A percentile compares a stretch with the other conserved stretches of the same genome.
phyloP scores from a whole-genome alignment of 1,140 invertebrate genomes.

The Phocides pigmalion region DNA sequence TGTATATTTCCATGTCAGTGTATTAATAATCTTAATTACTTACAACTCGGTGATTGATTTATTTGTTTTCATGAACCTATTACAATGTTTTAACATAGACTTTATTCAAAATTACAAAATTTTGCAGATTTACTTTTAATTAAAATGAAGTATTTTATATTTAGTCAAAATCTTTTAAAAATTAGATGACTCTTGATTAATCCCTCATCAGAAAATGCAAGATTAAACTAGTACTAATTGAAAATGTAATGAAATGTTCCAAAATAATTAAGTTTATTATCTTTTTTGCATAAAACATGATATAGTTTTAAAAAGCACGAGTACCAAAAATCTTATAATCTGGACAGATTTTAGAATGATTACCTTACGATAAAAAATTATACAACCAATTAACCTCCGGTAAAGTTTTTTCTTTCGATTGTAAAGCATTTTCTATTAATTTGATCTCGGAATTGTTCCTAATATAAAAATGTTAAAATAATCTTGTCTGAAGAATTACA shows the following conservation, averaged over 20 bases:
- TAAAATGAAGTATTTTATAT: slow-evolving; percentile 11
- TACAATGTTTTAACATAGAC: too few relatives aligned
- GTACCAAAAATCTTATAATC: slow-evolving; percentile 1
- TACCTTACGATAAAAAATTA: background rate
- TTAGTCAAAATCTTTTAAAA: slow-evolving; percentile 18
- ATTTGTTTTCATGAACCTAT: too few relatives aligned
- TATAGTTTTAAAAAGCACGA: slow-evolving; percentile 17
- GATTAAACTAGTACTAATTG: too few relatives aligned
- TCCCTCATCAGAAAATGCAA: background rate
- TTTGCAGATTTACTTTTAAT: too few relatives aligned
- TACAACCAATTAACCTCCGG: background rate
- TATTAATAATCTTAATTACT: too few relatives aligned
- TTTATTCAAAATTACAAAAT: too few relatives aligned
- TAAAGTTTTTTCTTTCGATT: background rate
- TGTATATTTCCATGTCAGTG: too few relatives aligned
- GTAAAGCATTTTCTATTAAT: background rate
- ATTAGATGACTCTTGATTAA: slow-evolving; percentile 1
- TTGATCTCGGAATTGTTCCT: too few relatives aligned
- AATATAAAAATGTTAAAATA: background rate
- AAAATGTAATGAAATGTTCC: too few relatives aligned
- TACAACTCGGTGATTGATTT: too few relatives aligned
- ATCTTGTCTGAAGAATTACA: background rate
- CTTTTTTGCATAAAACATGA: too few relatives aligned
- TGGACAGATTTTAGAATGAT: background rate
- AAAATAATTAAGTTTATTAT: too few relatives aligned